Conservation (phyloP, 2,797 vertebrate genomes). For the Lindbergichthys nudifrons region DNA sequence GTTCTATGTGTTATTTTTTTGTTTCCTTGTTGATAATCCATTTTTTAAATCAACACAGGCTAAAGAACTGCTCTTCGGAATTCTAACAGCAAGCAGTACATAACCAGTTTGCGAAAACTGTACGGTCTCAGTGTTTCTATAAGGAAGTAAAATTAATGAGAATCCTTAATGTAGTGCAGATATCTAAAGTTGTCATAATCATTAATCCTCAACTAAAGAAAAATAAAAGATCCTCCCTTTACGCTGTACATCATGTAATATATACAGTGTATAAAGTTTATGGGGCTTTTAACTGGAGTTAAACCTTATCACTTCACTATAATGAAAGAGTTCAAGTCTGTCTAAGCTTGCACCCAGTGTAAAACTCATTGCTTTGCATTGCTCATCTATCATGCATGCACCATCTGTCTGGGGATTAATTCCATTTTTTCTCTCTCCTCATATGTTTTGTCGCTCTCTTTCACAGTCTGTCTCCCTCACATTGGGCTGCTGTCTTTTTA, state of each 20-base stretch:
- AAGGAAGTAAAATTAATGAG: constrained; percentile 20
- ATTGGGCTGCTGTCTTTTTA: constrained; percentile 48
- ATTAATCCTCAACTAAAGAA: constrained; percentile 13
- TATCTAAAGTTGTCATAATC: constrained; percentile 9
- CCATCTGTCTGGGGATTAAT: constrained; percentile 69
- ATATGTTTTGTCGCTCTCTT: constrained; percentile 44
- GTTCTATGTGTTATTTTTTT: too few relatives aligned
- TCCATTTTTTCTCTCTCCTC: constrained; percentile 38
- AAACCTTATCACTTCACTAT: constrained; percentile 53
- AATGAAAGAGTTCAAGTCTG: constrained; percentile 44
- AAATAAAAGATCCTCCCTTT: constrained; percentile 7
- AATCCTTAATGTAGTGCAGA: constrained; percentile 1
- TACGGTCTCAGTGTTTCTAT: constrained; percentile 1
- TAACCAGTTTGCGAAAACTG: background rate
- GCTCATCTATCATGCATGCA: constrained; percentile 70
- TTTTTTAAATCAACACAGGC: too few relatives aligned
- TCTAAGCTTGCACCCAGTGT: constrained; percentile 34
- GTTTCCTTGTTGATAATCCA: too few relatives aligned
- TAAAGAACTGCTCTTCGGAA: background rate
- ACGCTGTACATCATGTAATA: background rate
- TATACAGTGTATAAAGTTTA: constrained; percentile 31
- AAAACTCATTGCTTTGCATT: constrained; percentile 52
- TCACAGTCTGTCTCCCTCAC: constrained; percentile 43
- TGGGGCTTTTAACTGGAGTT: constrained; percentile 23
- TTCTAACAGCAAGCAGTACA: background rate